Conservation (phyloP, 2,888 invertebrate species). For the Agrotis segetum region DNA sequence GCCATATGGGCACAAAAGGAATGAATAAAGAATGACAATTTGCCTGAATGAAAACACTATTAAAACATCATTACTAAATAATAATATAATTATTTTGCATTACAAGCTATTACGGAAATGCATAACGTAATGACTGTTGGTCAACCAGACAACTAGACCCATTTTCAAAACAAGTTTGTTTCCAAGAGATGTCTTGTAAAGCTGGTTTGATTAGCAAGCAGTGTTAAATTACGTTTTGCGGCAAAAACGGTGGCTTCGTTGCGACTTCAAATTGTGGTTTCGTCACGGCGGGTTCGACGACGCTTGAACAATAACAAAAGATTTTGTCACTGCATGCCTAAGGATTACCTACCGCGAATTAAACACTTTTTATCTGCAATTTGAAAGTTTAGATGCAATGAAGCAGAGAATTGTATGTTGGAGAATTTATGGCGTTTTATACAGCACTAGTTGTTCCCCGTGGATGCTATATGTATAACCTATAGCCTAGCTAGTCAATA, state of each 20-base stretch:
- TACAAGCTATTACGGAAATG: slow-evolving; percentile 58
- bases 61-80: slow-evolving; percentile 45
- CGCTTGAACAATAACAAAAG: slow-evolving; percentile 68
- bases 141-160: slow-evolving; percentile 26
- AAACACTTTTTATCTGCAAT: slow-evolving; percentile 45
- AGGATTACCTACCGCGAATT: slow-evolving; percentile 43
- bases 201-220: slow-evolving; percentile 71
- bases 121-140: slow-evolving; percentile 44
- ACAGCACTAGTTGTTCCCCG: no score
- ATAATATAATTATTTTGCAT: slow-evolving; percentile 59
- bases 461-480: no score
- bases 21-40: slow-evolving; percentile 9
- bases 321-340: slow-evolving; percentile 64
- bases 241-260: slow-evolving; percentile 75
- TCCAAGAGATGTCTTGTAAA: slow-evolving; percentile 35
- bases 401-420: slow-evolving; percentile 14
- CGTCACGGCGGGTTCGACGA: slow-evolving; percentile 77
- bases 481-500: no score
- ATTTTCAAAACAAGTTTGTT: slow-evolving; percentile 6
- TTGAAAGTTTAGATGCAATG: slow-evolving; percentile 39
- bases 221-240: slow-evolving; percentile 77
- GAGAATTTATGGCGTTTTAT: neutral
- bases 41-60: slow-evolving; percentile 19
- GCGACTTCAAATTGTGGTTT: slow-evolving; percentile 74
- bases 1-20: neutral